A percentile compares a stretch with the other conserved stretches of the same genome.
Conservation (phyloP, 2,113 vertebrate genomes). For the Sturnira hondurensis region DNA sequence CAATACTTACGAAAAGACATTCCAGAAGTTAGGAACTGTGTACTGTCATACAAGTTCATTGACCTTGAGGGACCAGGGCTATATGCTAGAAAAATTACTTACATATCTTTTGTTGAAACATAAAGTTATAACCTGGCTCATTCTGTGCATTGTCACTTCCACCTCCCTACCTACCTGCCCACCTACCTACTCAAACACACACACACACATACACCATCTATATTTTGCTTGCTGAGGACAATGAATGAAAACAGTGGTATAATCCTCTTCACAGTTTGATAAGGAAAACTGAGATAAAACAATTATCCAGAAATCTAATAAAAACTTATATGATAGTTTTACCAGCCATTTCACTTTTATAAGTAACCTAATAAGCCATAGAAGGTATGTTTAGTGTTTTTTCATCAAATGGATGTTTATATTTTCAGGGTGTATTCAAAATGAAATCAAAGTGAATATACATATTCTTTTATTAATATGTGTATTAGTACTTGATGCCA, state of each 20-base stretch:
- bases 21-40: background rate
- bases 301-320: slow-evolving; percentile 2
- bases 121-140: background rate
- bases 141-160: background rate
- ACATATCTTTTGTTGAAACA: background rate
- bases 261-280: background rate
- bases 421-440: background rate
- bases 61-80: background rate
- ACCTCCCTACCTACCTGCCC: background rate
- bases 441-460: background rate
- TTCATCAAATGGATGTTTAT: background rate
- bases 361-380: background rate
- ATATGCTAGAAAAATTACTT: background rate
- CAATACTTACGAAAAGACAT: background rate
- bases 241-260: background rate
- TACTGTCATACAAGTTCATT: background rate
- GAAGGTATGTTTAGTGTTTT: background rate
- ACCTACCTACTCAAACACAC: background rate
- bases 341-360: background rate
- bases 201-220: background rate
- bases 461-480: background rate
- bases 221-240: background rate
- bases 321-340: background rate
- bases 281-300: background rate
- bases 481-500: background rate